Conservation (phyloP, 1,140 invertebrate genomes). For the Heliconius melpomene region DNA sequence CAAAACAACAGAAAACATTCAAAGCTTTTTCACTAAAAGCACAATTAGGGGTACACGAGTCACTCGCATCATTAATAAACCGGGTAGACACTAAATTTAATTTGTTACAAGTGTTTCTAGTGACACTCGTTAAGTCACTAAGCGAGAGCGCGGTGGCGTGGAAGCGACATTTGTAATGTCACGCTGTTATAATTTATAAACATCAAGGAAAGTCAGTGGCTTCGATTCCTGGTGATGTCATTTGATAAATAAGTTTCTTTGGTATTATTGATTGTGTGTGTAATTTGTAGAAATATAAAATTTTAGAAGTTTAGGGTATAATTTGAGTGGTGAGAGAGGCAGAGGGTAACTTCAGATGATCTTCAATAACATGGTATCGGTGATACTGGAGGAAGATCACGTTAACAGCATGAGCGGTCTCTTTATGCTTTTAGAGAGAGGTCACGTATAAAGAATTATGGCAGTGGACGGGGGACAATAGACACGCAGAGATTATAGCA, state of each 20-base stretch:
- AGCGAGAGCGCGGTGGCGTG: constrained; percentile 14
- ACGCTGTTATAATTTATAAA: constrained; percentile 28
- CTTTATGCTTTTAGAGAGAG: too few species aligned
- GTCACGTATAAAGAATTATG: too few species aligned
- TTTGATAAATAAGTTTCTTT: constrained; percentile 1
- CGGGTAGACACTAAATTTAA: constrained; percentile 27
- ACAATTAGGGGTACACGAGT: constrained; percentile 27
- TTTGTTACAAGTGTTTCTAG: constrained; percentile 19
- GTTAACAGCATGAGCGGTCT: too few species aligned
- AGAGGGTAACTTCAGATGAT: too few species aligned
- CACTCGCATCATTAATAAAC: constrained; percentile 32
- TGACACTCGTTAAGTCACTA: constrained; percentile 25
- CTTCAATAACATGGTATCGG: too few species aligned
- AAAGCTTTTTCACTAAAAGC: constrained; percentile 1
- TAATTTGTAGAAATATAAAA: too few species aligned
- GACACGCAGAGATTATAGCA: too few species aligned
- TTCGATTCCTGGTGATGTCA: background rate
- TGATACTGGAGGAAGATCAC: too few species aligned
- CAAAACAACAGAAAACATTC: background rate
- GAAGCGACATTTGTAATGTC: constrained; percentile 26
- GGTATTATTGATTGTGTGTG: background rate
- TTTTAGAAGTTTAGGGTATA: too few species aligned
- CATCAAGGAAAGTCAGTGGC: constrained; percentile 17
- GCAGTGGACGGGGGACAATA: too few species aligned
- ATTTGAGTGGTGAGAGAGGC: too few species aligned